Evolutionary conservation across 2,888 invertebrate species (phyloP).

Genomic region (Pyrrhosoma nymphula): DNA sequence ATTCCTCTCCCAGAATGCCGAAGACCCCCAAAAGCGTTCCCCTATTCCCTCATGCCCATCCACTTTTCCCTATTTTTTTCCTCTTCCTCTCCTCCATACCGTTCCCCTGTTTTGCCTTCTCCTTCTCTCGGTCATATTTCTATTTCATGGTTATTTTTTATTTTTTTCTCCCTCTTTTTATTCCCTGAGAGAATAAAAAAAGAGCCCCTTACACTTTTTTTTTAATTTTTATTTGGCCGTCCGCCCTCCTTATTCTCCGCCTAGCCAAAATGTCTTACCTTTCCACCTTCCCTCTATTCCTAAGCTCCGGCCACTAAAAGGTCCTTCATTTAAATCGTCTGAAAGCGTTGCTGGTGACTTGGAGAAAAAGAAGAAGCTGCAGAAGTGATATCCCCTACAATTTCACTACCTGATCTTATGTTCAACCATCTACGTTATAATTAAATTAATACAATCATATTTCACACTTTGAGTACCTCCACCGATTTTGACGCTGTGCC

Average conservation of each 20-base stretch:
- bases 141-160: background rate
- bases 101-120: background rate
- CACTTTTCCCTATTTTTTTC: slow-evolving; percentile 3
- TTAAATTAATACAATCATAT: too few relatives aligned
- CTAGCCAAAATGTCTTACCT: background rate
- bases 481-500: too few relatives aligned
- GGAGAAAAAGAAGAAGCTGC: too few relatives aligned
- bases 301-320: too few relatives aligned
- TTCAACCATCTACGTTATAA: too few relatives aligned
- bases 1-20: background rate
- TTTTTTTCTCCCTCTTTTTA: background rate
- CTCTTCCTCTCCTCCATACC: background rate
- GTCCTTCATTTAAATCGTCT: too few relatives aligned
- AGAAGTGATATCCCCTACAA: too few relatives aligned
- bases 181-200: background rate
- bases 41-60: slow-evolving; percentile 41
- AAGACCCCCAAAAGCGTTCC: slow-evolving; percentile 19
- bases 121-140: background rate
- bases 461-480: too few relatives aligned
- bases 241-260: background rate
- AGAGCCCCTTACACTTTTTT: background rate
- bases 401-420: too few relatives aligned
- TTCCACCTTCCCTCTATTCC: background rate
- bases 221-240: background rate
- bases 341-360: too few relatives aligned